Evolutionary conservation across 2,113 vertebrate genomes (phyloP).

Genomic region (Anolis carolinensis): DNA sequence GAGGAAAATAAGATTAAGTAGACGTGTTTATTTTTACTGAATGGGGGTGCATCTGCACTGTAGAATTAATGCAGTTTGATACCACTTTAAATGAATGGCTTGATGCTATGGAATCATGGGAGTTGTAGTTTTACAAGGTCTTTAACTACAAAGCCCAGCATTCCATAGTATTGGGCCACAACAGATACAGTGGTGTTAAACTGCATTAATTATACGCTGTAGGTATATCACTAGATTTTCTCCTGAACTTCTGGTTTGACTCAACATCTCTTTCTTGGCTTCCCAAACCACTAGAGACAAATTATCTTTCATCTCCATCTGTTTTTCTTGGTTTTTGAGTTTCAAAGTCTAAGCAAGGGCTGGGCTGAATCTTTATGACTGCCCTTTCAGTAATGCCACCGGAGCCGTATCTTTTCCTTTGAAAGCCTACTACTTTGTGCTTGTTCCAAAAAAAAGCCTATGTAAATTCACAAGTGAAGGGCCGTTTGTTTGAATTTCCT

Average conservation of each 20-base stretch:
- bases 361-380: background rate
- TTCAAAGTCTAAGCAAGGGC: background rate
- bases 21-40: too few relatives aligned
- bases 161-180: too few relatives aligned
- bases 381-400: background rate
- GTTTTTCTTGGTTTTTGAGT: background rate
- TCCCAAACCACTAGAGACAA: background rate
- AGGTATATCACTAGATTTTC: background rate
- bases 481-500: conserved; percentile 42
- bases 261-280: background rate
- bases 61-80: too few relatives aligned
- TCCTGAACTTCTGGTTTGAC: background rate
- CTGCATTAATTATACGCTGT: too few relatives aligned
- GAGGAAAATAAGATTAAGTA: too few relatives aligned
- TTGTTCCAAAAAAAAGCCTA: background rate
- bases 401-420: background rate
- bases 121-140: too few relatives aligned
- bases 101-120: too few relatives aligned
- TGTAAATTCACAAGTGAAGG: conserved; percentile 24
- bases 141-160: too few relatives aligned
- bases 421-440: background rate
- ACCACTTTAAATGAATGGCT: too few relatives aligned
- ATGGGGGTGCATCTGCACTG: too few relatives aligned
- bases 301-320: background rate
- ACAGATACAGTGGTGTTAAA: too few relatives aligned